phyloP scores from a whole-genome alignment of 1,140 invertebrate species.

The Zaprionus ornatus region DNA sequence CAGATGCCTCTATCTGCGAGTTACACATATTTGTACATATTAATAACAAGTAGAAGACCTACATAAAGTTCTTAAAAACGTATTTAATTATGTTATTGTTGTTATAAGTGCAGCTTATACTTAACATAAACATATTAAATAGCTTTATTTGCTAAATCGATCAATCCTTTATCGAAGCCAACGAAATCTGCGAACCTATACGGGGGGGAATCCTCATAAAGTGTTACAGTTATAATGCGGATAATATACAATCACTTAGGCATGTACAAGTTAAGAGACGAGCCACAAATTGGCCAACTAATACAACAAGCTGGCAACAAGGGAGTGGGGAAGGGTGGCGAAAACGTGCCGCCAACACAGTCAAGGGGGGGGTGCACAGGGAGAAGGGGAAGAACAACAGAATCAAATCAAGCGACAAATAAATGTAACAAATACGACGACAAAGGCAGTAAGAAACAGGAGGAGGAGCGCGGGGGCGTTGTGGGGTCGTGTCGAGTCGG shows the following conservation, averaged over 20 bases:
- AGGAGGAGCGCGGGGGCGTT: neutral
- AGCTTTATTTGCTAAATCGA: neutral
- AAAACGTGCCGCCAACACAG: conserved; percentile 29
- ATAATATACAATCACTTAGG: conserved; percentile 37
- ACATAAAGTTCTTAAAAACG: no score
- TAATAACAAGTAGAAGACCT: neutral
- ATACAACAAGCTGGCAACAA: conserved; percentile 39
- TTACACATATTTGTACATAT: neutral
- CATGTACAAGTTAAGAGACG: conserved; percentile 47
- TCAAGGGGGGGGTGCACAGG: conserved; percentile 2
- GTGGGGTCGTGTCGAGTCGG: neutral
- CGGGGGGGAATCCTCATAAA: neutral
- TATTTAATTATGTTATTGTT: neutral
- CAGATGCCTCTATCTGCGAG: neutral
- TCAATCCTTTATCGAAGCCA: no score
- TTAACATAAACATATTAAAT: neutral
- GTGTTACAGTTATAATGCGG: conserved; percentile 3
- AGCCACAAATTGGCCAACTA: conserved; percentile 70
- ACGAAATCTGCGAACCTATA: no score
- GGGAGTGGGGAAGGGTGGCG: neutral
- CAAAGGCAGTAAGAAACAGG: conserved; percentile 24
- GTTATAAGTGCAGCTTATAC: neutral
- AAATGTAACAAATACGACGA: conserved; percentile 77
- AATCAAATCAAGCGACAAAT: conserved; percentile 80
- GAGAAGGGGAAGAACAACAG: conserved; percentile 34